Percentiles rank a stretch among this genome's conserved stretches.
Evolutionary conservation across 2,113 vertebrate species (phyloP).

Genomic region (Xenopus borealis): DNA sequence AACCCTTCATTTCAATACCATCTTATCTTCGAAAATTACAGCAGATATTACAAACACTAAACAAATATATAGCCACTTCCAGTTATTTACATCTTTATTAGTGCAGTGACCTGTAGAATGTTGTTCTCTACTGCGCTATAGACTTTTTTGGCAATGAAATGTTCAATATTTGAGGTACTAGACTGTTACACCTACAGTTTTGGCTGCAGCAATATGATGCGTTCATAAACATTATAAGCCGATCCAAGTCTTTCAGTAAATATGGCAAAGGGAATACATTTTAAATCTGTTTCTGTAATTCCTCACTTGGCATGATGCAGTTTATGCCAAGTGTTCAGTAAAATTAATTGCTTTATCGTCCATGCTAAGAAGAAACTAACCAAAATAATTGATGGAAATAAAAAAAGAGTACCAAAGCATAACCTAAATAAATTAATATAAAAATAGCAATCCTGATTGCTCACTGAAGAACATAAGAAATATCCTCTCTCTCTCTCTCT

Average conservation of each 20-base stretch:
- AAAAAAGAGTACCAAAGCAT: no score
- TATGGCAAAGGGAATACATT: slow-evolving; percentile 34
- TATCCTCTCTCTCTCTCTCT: no score
- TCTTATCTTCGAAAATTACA: slow-evolving; percentile 5
- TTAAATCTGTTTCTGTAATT: slow-evolving; percentile 42
- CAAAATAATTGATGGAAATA: background rate
- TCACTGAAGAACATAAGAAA: no score
- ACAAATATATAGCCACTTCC: background rate
- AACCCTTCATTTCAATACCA: slow-evolving; percentile 5
- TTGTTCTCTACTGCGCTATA: slow-evolving; percentile 11
- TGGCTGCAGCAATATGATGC: slow-evolving; percentile 18
- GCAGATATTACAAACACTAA: background rate
- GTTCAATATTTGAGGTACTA: slow-evolving; percentile 41
- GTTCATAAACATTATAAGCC: slow-evolving; percentile 30
- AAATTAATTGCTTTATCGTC: slow-evolving; percentile 36
- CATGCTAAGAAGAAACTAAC: slow-evolving; percentile 7
- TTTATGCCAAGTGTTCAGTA: slow-evolving; percentile 14
- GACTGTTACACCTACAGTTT: slow-evolving; percentile 41
- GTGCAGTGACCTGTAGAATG: slow-evolving; percentile 8
- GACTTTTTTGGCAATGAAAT: slow-evolving; percentile 32
- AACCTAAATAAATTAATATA: no score
- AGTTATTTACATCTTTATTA: slow-evolving; percentile 37
- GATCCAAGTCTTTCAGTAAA: slow-evolving; percentile 39
- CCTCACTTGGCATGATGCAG: slow-evolving; percentile 16
- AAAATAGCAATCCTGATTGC: no score